phyloP scores from a whole-genome alignment of 2,113 vertebrate species.

The Notothenia coriiceps region DNA sequence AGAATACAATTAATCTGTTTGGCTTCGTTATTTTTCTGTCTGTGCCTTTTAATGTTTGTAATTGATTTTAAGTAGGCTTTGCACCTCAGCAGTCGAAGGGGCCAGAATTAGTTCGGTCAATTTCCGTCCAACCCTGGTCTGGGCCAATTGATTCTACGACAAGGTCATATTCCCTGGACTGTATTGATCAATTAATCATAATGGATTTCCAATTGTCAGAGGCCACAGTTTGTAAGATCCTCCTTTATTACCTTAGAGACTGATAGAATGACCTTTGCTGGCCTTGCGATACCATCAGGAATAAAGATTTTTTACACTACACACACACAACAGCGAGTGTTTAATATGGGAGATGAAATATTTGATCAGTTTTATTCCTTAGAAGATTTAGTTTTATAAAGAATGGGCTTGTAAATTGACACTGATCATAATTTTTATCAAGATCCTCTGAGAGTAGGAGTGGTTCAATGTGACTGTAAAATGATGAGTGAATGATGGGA shows the following conservation, averaged over 20 bases:
- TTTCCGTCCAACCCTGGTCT: constrained; percentile 46
- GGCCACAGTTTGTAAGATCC: constrained; percentile 60
- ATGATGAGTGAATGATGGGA: constrained; percentile 67
- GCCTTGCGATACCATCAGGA: constrained; percentile 46
- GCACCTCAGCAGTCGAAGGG: constrained; percentile 64
- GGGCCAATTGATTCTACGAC: constrained; percentile 70
- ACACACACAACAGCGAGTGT: background rate
- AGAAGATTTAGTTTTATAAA: constrained; percentile 27
- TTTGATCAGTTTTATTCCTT: constrained; percentile 34
- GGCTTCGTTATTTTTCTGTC: constrained; percentile 26
- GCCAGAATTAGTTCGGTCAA: constrained; percentile 64
- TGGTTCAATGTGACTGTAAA: constrained; percentile 48
- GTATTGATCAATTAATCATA: constrained; percentile 80
- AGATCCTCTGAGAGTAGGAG: constrained; percentile 32
- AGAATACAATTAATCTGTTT: constrained; percentile 58
- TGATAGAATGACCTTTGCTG: constrained; percentile 61
- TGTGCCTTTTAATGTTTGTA: constrained; percentile 65
- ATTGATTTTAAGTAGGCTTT: constrained; percentile 71
- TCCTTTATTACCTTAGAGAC: constrained; percentile 68
- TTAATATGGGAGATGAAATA: constrained; percentile 15
- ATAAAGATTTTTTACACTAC: constrained; percentile 34
- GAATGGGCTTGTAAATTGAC: constrained; percentile 24
- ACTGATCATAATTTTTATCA: constrained; percentile 32
- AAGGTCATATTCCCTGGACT: constrained; percentile 70
- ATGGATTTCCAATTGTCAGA: constrained; percentile 77